Conservation (phyloP, 1,140 invertebrate species). For the Caenorhabditis inopinata region DNA sequence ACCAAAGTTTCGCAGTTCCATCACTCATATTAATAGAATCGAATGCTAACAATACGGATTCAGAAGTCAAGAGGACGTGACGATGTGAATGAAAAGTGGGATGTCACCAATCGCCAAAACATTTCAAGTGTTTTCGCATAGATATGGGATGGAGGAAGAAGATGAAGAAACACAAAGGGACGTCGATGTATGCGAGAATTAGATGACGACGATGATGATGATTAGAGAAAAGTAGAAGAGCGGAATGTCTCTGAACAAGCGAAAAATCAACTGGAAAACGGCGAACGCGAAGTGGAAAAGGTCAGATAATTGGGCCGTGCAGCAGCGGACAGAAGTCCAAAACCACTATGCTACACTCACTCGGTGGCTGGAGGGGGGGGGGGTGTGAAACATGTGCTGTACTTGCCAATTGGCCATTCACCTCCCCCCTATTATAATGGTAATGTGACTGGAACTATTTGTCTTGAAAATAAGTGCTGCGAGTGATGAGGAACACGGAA, state of each 20-base stretch:
- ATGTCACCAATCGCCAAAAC: background rate
- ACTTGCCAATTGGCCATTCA: no score
- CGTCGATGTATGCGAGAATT: background rate
- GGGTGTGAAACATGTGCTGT: no score
- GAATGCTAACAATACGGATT: background rate
- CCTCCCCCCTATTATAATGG: background rate
- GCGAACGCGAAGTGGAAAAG: background rate
- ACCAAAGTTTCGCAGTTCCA: no score
- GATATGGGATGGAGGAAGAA: background rate
- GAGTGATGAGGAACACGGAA: background rate
- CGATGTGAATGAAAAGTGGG: background rate
- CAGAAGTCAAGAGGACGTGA: conserved; percentile 23
- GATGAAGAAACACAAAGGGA: background rate
- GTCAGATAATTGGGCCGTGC: conserved; percentile 16
- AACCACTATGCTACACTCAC: background rate
- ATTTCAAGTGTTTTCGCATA: background rate
- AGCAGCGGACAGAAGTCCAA: no score
- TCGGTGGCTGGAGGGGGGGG: background rate
- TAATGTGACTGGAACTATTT: background rate
- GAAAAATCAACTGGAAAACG: background rate
- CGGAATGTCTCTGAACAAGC: no score
- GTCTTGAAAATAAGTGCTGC: no score
- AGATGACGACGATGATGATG: background rate
- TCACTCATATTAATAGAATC: background rate
- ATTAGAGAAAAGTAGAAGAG: background rate